phyloP scores from a whole-genome alignment of 1,140 invertebrate species.

The Cotesia typhae region DNA sequence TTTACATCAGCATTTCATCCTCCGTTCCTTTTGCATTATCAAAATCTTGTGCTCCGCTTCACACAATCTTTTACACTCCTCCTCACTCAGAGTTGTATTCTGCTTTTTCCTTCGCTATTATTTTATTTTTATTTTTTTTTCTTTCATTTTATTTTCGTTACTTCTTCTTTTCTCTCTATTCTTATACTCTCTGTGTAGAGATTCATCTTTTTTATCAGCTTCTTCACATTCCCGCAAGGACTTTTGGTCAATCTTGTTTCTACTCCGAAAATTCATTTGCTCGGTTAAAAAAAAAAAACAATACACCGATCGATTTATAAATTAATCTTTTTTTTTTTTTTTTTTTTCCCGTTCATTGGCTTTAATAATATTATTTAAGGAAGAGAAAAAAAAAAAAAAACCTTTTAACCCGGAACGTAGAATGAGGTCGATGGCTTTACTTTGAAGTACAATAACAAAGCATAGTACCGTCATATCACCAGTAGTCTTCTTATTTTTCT shows the following conservation, averaged over 20 bases:
- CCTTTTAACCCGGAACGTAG: conserved; percentile 6
- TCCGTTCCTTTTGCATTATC: conserved; percentile 5
- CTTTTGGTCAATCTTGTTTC: conserved; percentile 3
- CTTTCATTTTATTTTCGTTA: conserved; percentile 1
- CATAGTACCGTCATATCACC: background rate
- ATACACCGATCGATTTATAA: background rate
- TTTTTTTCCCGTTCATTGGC: conserved; percentile 5
- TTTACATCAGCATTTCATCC: conserved; percentile 3
- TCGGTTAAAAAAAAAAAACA: background rate
- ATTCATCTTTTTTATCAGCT: background rate
- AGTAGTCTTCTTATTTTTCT: background rate
- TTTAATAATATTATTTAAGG: background rate
- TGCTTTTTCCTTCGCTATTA: too few species aligned
- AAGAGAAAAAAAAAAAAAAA: background rate
- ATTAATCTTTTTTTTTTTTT: too few species aligned
- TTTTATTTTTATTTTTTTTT: background rate
- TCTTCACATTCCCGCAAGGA: conserved; percentile 4
- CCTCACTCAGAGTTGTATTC: background rate
- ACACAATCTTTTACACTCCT: conserved; percentile 13
- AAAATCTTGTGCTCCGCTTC: conserved; percentile 31
- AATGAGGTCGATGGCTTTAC: conserved; percentile 20
- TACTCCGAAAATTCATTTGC: conserved; percentile 9
- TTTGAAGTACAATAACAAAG: conserved; percentile 37
- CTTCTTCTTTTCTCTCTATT: conserved; percentile 14
- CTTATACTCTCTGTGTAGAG: background rate